Base-by-base conservation (phyloP, 2,888 invertebrate genomes). In the Leptarthrus brevirostris region DNA sequence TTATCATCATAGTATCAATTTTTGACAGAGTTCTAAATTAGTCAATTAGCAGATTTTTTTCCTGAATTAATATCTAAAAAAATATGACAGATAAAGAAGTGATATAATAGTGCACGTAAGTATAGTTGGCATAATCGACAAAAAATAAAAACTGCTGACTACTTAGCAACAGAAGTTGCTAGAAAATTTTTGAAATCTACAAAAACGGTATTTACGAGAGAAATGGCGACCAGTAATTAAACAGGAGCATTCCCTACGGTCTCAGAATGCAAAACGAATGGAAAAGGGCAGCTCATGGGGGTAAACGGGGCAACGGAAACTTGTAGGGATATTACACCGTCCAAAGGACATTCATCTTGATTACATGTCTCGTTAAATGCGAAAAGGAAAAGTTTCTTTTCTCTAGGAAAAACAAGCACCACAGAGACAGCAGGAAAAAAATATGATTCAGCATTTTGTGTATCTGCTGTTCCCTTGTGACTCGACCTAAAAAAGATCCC, bases 331-430 rank as follows among this genome's bases (percentile, higher is more conserved):
- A 58, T 58, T 58, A 58, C 58, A 36, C 58, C 58, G 20, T 34
- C 40, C 70, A 22, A 22, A 18, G 53, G 36, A 22, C 70, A 70
- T 70, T 53, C 52, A 70, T 70, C 70, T 70, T 70, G 70, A 70
- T 70, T 52, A 70, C 34, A 52, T 36, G 52, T 70, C 70, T 52
- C 52, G 52, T 70, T 70, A 53, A 70, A 53, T 53, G 20, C 36
- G 36, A 36, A 70, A 52, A 53, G 52, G 64, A 44, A 66, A 66
- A 66, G 64, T 47, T 66, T 47, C 64, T 66, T 66, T 58, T 58
- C 58, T 58, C 58, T 36, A 20, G 36, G 58, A 30, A 18, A 56
- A 56, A 56, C 58, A 58, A 58, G 58, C 20, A 58, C 36, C 36
- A n/a, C 24, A 8, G 58, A 16, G 58, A 58, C 58, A 36, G 58